Evolutionary conservation across 2,888 invertebrate genomes (phyloP).

Genomic region (Cistogaster globosa): DNA sequence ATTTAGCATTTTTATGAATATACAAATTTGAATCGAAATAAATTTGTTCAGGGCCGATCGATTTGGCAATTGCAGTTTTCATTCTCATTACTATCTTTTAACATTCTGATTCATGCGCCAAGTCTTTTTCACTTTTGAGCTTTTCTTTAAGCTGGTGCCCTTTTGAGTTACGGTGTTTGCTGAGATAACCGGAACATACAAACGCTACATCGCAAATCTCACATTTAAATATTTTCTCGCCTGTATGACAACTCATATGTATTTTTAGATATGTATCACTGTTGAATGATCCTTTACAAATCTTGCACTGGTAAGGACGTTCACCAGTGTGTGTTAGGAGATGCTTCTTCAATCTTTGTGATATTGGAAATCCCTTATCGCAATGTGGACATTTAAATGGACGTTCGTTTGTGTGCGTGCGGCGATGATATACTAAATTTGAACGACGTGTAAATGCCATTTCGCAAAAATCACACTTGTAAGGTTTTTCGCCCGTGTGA

Average conservation of each 20-base stretch:
- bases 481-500: constrained; percentile 87
- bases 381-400: constrained; percentile 84
- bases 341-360: constrained; percentile 85
- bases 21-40: too few relatives aligned
- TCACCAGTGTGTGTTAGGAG: constrained; percentile 85
- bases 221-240: constrained; percentile 78
- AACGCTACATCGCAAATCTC: constrained; percentile 78
- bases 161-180: constrained; percentile 86
- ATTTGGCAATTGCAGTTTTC: constrained; percentile 72
- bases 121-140: too few relatives aligned
- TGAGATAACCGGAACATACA: constrained; percentile 87
- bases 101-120: too few relatives aligned
- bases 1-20: too few relatives aligned
- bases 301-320: constrained; percentile 86
- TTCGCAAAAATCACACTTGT: constrained; percentile 86
- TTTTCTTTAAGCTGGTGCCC: constrained; percentile 43
- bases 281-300: constrained; percentile 83
- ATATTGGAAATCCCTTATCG: constrained; percentile 84
- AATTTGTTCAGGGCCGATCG: too few relatives aligned
- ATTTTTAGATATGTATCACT: constrained; percentile 83
- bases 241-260: constrained; percentile 88
- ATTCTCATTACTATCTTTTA: too few relatives aligned
- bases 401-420: constrained; percentile 85
- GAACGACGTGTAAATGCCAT: constrained; percentile 82
- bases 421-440: constrained; percentile 85